Conservation (phyloP, 1,140 invertebrate genomes). For the Propsilocerus akamusi region DNA sequence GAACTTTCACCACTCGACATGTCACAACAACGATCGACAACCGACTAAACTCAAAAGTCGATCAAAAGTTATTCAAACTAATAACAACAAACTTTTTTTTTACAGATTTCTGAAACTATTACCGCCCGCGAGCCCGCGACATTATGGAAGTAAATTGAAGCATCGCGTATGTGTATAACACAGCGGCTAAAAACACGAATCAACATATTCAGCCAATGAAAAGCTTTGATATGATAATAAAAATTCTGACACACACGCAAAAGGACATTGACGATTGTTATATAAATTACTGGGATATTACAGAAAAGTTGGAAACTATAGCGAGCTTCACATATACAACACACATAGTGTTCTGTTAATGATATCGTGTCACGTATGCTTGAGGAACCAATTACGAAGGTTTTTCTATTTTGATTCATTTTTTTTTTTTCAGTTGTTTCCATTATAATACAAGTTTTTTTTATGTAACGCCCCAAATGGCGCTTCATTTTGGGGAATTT, state of each 20-base stretch:
- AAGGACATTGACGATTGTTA: background rate
- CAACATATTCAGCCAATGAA: background rate
- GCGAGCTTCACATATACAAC: background rate
- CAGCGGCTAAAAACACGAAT: background rate
- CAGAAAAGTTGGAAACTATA: too few species aligned
- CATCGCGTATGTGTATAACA: slow-evolving; percentile 1
- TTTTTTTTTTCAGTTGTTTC: too few species aligned
- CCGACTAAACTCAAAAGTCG: background rate
- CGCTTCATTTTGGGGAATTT: too few species aligned
- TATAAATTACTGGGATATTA: slow-evolving; percentile 3
- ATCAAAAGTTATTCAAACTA: slow-evolving; percentile 2
- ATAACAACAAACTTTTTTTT: background rate
- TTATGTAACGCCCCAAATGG: too few species aligned
- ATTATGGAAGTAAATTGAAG: too few species aligned
- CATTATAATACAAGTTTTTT: too few species aligned
- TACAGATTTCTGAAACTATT: background rate
- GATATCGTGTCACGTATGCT: background rate
- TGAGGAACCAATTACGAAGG: background rate
- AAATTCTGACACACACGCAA: slow-evolving; percentile 1
- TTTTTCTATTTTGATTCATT: too few species aligned
- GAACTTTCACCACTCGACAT: background rate
- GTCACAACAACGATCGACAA: background rate
- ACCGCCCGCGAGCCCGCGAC: background rate
- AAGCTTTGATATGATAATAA: background rate
- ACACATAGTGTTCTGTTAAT: background rate